Conservation (phyloP, 2,113 vertebrate species). For the Myiagra hebetior region DNA sequence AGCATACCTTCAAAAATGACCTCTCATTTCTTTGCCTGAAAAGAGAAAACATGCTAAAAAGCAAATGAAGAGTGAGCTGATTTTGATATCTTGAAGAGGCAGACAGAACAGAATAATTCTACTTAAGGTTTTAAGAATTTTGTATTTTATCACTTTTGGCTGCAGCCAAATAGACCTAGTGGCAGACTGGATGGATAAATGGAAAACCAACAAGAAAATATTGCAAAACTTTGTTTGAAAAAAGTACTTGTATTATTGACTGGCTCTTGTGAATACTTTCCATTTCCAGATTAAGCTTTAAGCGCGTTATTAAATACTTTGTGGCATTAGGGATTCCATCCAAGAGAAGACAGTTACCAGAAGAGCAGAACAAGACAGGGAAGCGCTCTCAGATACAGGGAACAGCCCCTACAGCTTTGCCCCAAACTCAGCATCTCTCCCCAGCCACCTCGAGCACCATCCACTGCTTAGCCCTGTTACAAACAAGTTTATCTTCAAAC, state of each 20-base stretch:
- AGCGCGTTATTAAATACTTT: conserved; percentile 11
- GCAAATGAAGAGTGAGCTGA: not conserved
- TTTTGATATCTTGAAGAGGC: not conserved
- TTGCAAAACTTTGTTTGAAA: not conserved
- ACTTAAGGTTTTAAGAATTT: not conserved
- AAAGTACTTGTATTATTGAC: not conserved
- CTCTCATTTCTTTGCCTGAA: not conserved
- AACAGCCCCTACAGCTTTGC: not conserved
- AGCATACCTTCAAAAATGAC: not conserved
- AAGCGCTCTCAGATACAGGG: not conserved
- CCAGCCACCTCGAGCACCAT: not conserved
- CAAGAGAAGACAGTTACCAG: conserved; percentile 19
- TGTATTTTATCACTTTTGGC: not conserved
- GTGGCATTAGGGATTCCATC: not conserved
- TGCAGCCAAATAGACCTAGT: not conserved
- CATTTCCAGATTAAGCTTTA: conserved; percentile 28
- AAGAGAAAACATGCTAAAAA: not conserved
- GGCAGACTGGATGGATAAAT: not conserved
- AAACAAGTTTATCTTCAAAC: not conserved
- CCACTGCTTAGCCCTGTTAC: not conserved
- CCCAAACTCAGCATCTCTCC: not conserved
- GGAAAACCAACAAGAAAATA: not conserved
- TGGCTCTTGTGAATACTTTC: not conserved
- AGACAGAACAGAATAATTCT: not conserved
- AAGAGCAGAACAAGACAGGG: not conserved